These are phyloP conservation scores for Zophobas atratus DNA, from an alignment of 1,140 invertebrate species.

Conservation along the genomic window DNA sequence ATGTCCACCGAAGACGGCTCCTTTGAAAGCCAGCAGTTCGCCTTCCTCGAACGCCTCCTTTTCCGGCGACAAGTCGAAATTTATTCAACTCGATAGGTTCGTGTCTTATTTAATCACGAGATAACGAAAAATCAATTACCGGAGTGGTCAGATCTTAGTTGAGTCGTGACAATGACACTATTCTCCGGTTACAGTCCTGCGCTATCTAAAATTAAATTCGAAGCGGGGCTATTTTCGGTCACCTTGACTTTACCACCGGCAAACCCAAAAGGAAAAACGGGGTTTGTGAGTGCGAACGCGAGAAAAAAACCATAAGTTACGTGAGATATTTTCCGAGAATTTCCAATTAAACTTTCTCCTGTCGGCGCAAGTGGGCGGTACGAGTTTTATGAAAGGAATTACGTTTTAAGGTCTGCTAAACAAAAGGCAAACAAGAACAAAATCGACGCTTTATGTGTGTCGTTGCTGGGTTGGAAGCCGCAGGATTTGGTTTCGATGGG, in stretches of 20 bases:
- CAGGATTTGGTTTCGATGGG: not conserved
- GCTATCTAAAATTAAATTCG: slow-evolving; percentile 34
- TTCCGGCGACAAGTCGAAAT: slow-evolving; percentile 25
- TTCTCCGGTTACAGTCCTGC: slow-evolving; percentile 17
- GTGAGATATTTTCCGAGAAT: slow-evolving; percentile 25
- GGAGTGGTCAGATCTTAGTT: not conserved
- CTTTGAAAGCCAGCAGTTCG: slow-evolving; percentile 16
- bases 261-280: slow-evolving; percentile 16
- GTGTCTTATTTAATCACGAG: slow-evolving; percentile 17
- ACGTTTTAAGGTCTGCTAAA: slow-evolving; percentile 36
- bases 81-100: slow-evolving; percentile 4
- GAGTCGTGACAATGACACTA: slow-evolving; percentile 1
- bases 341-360: slow-evolving; percentile 40
- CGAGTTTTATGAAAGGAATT: slow-evolving; percentile 39
- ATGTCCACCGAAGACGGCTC: not conserved
- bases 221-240: slow-evolving; percentile 31
- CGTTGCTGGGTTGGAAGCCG: not conserved
- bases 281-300: not conserved
- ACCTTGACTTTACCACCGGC: slow-evolving; percentile 15
- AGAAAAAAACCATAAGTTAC: slow-evolving; percentile 37
- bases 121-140: slow-evolving; percentile 27
- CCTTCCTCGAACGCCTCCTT: slow-evolving; percentile 16
- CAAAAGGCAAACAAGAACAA: slow-evolving; percentile 18
- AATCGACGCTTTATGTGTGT: not conserved
- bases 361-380: slow-evolving; percentile 22